Percentiles rank a stretch among this genome's conserved stretches.
phyloP scores from a whole-genome alignment of 2,797 vertebrate species.

The Ibycter americanus region DNA sequence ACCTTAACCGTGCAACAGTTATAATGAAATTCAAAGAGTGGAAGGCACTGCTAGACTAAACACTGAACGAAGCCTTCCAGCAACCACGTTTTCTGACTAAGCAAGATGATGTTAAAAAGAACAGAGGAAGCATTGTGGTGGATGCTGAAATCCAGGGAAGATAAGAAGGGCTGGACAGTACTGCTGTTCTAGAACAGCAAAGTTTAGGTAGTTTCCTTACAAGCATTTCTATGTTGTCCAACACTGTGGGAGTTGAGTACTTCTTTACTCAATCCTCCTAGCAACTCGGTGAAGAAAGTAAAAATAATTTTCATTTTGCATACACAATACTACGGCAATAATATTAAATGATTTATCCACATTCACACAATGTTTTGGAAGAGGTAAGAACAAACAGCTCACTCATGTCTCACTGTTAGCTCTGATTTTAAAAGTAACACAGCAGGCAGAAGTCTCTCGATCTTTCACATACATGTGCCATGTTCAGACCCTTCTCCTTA shows the following conservation, averaged over 20 bases:
- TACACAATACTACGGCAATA: background rate
- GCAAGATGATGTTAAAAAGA: background rate
- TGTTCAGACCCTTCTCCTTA: background rate
- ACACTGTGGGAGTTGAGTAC: background rate
- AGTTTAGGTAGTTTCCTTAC: background rate
- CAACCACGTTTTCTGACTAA: background rate
- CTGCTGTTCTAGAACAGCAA: background rate
- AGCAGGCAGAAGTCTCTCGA: background rate
- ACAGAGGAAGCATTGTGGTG: background rate
- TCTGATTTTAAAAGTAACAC: slow-evolving; percentile 2
- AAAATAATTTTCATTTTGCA: background rate
- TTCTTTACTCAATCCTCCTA: background rate
- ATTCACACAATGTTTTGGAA: background rate
- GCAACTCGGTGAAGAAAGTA: background rate
- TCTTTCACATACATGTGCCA: background rate
- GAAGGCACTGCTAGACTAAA: background rate
- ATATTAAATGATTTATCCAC: background rate
- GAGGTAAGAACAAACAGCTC: background rate
- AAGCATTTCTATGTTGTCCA: background rate
- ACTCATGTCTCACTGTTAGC: background rate
- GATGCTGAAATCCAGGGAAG: background rate
- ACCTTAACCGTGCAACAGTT: background rate
- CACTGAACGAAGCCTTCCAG: background rate
- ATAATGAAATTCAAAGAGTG: background rate
- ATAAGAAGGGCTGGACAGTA: background rate